Evolutionary conservation across 64 coral and sea anemone genomes (phyloP).

Genomic region (Stichodactyla mertensii): DNA sequence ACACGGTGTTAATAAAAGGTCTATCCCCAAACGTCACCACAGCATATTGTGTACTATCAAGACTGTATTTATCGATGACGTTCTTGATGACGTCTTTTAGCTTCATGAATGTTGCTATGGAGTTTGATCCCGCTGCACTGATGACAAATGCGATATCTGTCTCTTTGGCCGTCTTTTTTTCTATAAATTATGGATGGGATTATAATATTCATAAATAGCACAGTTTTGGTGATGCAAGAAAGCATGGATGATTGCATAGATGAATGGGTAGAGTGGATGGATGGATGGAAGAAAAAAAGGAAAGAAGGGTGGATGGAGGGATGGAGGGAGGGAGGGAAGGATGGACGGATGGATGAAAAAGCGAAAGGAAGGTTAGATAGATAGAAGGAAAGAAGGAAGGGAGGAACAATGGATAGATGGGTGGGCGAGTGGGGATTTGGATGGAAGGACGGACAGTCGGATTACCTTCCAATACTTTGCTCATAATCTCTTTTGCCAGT

Average conservation of each 20-base stretch:
- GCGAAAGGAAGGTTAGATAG: too few species aligned
- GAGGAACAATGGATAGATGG: too few species aligned
- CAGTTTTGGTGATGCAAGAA: neutral
- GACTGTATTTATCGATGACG: slow-evolving; percentile 44
- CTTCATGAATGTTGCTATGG: slow-evolving; percentile 36
- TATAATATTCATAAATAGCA: slow-evolving; percentile 18
- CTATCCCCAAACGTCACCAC: slow-evolving; percentile 32
- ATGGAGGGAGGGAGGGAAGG: too few species aligned
- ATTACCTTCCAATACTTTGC: slow-evolving; percentile 12
- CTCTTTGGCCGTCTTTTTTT: slow-evolving; percentile 24
- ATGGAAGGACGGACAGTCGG: neutral
- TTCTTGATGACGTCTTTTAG: slow-evolving; percentile 44
- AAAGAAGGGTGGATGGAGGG: too few species aligned
- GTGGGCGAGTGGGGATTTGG: neutral
- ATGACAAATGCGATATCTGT: slow-evolving; percentile 54
- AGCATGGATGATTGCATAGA: too few species aligned
- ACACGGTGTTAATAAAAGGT: slow-evolving; percentile 24
- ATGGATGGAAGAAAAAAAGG: neutral
- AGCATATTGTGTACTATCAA: slow-evolving; percentile 32
- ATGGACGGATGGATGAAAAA: too few species aligned
- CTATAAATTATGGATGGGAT: neutral
- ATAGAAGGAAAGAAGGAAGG: too few species aligned
- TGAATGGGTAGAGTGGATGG: neutral
- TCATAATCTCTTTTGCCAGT: slow-evolving; percentile 50
- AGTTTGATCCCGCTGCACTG: slow-evolving; percentile 29